Evolutionary conservation across 2,888 invertebrate species (phyloP), one percentile per base, ranked within the genome.

Genomic region (Macropis europaea): DNA sequence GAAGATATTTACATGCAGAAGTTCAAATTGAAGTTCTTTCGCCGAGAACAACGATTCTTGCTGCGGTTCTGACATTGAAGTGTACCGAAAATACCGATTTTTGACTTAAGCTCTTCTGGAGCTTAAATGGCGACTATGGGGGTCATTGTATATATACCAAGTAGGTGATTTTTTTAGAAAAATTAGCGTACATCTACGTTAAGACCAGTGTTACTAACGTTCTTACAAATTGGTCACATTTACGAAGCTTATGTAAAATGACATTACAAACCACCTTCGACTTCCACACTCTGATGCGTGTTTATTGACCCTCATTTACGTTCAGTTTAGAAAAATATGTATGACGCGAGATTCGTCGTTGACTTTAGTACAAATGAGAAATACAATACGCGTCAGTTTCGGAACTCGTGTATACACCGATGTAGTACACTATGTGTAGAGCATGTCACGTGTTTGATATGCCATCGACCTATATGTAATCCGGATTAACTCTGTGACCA

Each of bases 41-140:
- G 9, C 1, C 9, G 38, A n/a, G 11, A 22, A 11, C n/a, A 17
- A 30, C 4, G n/a, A 11, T 13, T 48, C 5, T 28, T 1, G 26
- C 6, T n/a, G n/a, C n/a, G n/a, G n/a, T n/a, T n/a, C n/a, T n/a
- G 9, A 13, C n/a, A 28, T 13, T 15, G 24, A 22, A 22, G 24
- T 13, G 17, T 26, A 30, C 24, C 26, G 59, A 40, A 43, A 34
- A 19, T 43, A 42, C 30, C 45, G 47, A 42, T 43, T 43, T n/a
- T 36, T 15, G 32, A 36, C 24, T 40, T 19, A 26, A 59, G 60
- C 81, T 76, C 67, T 50, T 36, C 19, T 9, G 30, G 66, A 63
- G 68, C 69, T 77, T 82, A 79, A 81, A 89, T 89, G 89, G 86
- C 87, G 81, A 84, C 84, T 76, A 88, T 88, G 87, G 88, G 89